Base-by-base conservation (phyloP, 1,140 invertebrate genomes). In the Zophobas morio region DNA sequence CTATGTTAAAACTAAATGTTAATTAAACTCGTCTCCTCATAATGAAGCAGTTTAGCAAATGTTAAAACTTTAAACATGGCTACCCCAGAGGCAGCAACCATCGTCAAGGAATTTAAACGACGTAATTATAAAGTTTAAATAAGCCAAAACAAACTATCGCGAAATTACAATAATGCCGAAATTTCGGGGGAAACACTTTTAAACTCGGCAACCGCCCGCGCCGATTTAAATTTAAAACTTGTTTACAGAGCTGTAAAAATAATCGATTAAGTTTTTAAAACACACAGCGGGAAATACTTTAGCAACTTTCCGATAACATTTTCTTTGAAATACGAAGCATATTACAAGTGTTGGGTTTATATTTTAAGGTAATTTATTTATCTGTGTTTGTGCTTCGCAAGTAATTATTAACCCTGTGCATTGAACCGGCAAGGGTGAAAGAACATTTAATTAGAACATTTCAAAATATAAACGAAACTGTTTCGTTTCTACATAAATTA, bases 41-140 rank as follows among this genome's bases (percentile, higher is more conserved):
- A 56, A 73, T 56, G 71, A 54, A 54, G 71, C 36, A 54, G 49
- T 73, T 73, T 54, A 56, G 71, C 51, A 56, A 73, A 73, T 73
- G 39, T 73, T 73, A 39, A 54, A 73, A 73, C 49, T 73, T 73
- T 56, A 53, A 53, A 53, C 71, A 73, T 73, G 49, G 33, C 70
- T 66, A 66, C 8, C 71, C 49, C 71, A 5, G 37, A 37, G 71
- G 71, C 71, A 36, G 20, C 20, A 73, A 73, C 70, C 53, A 73
- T 73, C 70, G 56, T 73, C 49, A 37, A 54, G n/a, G 71, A 73
- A 73, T 73, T 73, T 54, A 54, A 73, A 73, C 49, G 49, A 73
- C 51, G 71, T 73, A 42, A 73, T 73, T 73, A 56, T 1, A n/a
- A 73, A 56, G 35, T 73, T 73, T 53, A 39, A 51, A 51, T 51